Evolutionary conservation across 1,140 invertebrate genomes (phyloP).

Genomic region (Acromyrmex echinatior): DNA sequence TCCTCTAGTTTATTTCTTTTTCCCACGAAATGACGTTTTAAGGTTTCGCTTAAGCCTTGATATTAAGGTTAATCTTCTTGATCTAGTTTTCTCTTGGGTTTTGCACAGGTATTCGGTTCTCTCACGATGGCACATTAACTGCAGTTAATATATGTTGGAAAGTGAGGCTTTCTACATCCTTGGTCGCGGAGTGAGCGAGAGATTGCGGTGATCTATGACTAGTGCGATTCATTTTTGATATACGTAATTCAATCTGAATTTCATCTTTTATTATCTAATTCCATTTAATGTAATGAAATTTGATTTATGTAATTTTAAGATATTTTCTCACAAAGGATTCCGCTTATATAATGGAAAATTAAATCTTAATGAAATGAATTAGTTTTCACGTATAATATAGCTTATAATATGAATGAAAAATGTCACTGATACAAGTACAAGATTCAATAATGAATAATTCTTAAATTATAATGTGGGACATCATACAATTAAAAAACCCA

Average conservation of each 20-base stretch:
- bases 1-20: slow-evolving; percentile 7
- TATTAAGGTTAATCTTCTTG: slow-evolving; percentile 77
- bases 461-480: too few species aligned
- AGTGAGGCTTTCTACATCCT: slow-evolving; percentile 10
- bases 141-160: slow-evolving; percentile 38
- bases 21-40: slow-evolving; percentile 59
- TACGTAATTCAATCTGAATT: background rate
- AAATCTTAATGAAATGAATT: too few species aligned
- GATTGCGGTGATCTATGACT: background rate
- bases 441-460: too few species aligned
- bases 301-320: background rate
- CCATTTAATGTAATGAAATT: background rate
- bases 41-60: slow-evolving; percentile 75
- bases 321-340: background rate
- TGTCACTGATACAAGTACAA: too few species aligned
- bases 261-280: background rate
- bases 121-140: slow-evolving; percentile 1
- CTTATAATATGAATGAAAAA: too few species aligned
- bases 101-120: slow-evolving; percentile 28
- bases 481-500: too few species aligned
- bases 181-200: background rate
- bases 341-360: too few species aligned
- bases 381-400: too few species aligned
- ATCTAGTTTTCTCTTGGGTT: slow-evolving; percentile 67
- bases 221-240: too few species aligned